A percentile compares a stretch with the other conserved stretches of the same genome.
These are phyloP conservation scores for Myotis vivesi DNA, from an alignment of 2,797 vertebrate species.

Conservation along the genomic window DNA sequence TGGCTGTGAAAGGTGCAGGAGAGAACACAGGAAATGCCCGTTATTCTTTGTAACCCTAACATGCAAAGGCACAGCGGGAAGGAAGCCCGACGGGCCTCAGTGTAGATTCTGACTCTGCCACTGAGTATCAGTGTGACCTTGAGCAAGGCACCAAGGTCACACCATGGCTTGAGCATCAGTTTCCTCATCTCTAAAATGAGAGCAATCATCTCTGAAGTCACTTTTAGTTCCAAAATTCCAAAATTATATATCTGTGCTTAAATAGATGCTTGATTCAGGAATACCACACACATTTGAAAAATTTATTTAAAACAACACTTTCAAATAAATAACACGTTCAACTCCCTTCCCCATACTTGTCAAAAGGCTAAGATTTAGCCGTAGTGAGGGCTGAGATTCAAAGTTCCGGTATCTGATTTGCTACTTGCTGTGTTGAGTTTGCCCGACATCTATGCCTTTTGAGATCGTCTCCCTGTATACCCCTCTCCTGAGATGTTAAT, in stretches of 20 bases:
- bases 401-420: neutral
- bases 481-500: neutral
- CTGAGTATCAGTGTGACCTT: neutral
- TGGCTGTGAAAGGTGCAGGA: constrained; percentile 83
- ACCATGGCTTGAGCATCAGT: neutral
- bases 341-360: neutral
- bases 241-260: neutral
- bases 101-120: neutral
- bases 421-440: neutral
- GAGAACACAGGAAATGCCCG: neutral
- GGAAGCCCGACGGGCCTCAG: neutral
- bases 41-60: neutral
- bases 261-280: neutral
- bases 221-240: neutral
- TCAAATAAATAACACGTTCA: neutral
- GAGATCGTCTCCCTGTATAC: neutral
- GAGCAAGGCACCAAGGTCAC: neutral
- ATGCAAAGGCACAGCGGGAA: neutral
- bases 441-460: neutral
- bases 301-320: neutral
- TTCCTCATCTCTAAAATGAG: neutral
- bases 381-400: neutral
- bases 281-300: neutral
- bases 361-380: neutral
- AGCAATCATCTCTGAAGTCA: neutral